Base-by-base conservation (phyloP, 2,888 invertebrate species). In the Palloptera scutellata region DNA sequence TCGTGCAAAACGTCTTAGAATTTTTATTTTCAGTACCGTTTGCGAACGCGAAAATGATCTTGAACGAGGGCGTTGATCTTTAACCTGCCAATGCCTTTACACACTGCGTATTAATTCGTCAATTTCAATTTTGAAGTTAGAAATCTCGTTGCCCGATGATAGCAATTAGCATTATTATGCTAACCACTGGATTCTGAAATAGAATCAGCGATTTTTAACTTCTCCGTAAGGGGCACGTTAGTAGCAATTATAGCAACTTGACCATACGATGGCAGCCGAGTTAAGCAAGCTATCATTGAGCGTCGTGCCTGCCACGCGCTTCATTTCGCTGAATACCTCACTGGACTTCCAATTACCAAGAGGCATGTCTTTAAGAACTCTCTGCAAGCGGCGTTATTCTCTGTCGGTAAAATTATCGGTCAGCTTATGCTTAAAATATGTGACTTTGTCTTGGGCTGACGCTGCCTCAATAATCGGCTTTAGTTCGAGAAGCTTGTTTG, bases 221-320 rank as follows among this genome's bases (percentile, higher is more conserved):
- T 62, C 15, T 67, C 70, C 12, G 53, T 45, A 43, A 65, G 57
- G 12, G 57, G 45, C 20, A 53, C 67, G n/a, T 64, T 67, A 1
- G 59, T 19, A 15, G 64, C 70, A 20, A 70, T 70, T 52, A 67
- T 61, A 0, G 67, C 64, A 11, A 64, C 64, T 58, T 70, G 70
- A n/a, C 60, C 70, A 54, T 67, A 62, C 30, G 67, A 55, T 0
- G 69, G 63, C 8, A 66, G 62, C 5, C 67, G 64, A 5, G 67
- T 62, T 13, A 62, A 66, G 53, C 5, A 70, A 52, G 20, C 61
- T 64, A 58, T 68, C 66, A 6, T 64, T 66, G 45, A 68, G 63
- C 0, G 67, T 53, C 0, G 19, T 66, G 30, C 64, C 70, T 10
- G 70, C 60, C 9, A 65, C 66, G 1, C 67, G 66, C 30, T 62